These are phyloP conservation scores for Suncus etruscus DNA, from an alignment of 2,113 vertebrate species.

Conservation along the genomic window DNA sequence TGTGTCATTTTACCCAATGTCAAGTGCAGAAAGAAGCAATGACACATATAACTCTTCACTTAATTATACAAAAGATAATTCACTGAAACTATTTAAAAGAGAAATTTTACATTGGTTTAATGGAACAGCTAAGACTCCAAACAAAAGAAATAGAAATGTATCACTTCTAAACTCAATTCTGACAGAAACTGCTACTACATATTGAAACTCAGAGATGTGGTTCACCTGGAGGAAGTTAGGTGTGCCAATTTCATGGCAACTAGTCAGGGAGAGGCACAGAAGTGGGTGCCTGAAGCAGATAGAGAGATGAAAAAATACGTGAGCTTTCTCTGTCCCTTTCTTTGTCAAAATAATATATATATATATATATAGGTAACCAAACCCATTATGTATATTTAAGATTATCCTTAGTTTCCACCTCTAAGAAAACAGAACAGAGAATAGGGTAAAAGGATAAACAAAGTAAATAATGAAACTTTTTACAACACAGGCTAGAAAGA, in stretches of 20 bases:
- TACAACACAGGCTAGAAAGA: neutral
- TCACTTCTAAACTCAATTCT: neutral
- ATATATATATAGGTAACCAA: neutral
- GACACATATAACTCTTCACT: neutral
- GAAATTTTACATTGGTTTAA: neutral
- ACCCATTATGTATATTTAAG: neutral
- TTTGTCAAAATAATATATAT: neutral
- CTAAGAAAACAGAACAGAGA: neutral
- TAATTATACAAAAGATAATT: neutral
- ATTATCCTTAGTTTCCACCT: neutral
- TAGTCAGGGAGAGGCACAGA: neutral
- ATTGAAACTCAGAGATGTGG: neutral
- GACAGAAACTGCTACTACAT: neutral
- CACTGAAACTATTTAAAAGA: slow-evolving; percentile 5
- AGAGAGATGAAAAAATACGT: neutral
- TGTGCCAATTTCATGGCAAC: neutral
- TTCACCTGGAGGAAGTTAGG: neutral
- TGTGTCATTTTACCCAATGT: neutral
- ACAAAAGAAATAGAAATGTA: neutral
- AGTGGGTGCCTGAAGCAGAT: neutral
- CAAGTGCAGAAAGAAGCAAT: neutral
- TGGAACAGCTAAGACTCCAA: neutral
- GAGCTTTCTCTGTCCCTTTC: neutral
- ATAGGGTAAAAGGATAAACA: neutral
- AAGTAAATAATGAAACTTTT: neutral